phyloP scores from a whole-genome alignment of 2,113 vertebrate genomes.

The Sylvietta virens region DNA sequence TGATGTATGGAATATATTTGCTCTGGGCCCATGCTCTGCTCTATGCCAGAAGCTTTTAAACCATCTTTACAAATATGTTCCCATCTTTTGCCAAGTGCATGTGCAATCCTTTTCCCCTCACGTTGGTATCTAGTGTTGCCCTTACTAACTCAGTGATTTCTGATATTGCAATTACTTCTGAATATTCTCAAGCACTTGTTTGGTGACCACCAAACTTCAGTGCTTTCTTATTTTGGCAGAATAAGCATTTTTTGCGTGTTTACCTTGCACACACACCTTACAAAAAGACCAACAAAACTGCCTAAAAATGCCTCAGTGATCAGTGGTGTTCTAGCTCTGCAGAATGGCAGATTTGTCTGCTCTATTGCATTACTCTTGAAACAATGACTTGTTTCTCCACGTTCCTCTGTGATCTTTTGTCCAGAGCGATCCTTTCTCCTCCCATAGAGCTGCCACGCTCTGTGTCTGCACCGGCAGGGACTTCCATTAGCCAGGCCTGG shows the following conservation, averaged over 20 bases:
- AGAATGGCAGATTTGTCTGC: background rate
- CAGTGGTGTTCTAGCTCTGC: background rate
- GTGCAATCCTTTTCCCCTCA: constrained; percentile 48
- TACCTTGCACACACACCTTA: background rate
- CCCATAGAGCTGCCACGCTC: background rate
- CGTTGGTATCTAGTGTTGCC: constrained; percentile 22
- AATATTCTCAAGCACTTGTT: background rate
- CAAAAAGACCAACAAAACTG: background rate
- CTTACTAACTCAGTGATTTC: background rate
- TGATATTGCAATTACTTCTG: background rate
- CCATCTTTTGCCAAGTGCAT: constrained; percentile 49
- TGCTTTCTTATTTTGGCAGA: background rate
- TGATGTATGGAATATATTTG: constrained; percentile 59
- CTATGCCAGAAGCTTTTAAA: constrained; percentile 45
- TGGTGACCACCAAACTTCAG: background rate
- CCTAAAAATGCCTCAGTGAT: background rate
- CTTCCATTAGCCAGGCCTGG: background rate
- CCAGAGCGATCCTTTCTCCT: background rate
- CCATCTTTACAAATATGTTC: constrained; percentile 61
- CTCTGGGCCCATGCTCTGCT: constrained; percentile 17
- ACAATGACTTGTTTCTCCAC: background rate
- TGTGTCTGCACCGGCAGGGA: background rate
- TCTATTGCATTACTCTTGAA: background rate
- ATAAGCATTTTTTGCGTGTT: background rate
- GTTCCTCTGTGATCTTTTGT: background rate